Percentiles rank a stretch among this genome's conserved stretches.
Evolutionary conservation across 2,888 invertebrate species (phyloP).

Genomic region (Fragum fragum): DNA sequence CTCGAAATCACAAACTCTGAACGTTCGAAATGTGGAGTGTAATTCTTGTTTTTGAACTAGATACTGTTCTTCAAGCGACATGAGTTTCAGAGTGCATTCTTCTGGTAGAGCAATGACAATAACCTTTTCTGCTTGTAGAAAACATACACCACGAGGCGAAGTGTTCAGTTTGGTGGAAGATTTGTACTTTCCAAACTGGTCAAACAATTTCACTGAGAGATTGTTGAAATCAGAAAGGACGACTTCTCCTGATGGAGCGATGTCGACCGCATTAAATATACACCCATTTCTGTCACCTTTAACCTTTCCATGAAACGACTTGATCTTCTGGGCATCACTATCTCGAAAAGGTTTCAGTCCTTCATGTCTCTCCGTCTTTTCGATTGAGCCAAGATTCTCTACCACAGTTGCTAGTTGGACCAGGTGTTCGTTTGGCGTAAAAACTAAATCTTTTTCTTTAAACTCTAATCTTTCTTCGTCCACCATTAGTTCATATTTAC

Average conservation of each 20-base stretch:
- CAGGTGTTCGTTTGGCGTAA: conserved; percentile 60
- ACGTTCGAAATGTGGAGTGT: conserved; percentile 59
- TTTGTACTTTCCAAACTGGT: conserved; percentile 62
- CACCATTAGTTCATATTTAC: conserved; percentile 57
- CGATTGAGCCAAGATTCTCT: conserved; percentile 57
- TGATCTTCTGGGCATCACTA: conserved; percentile 62
- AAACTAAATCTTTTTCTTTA: conserved; percentile 60
- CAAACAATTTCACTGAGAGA: conserved; percentile 58
- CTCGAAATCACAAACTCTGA: conserved; percentile 52
- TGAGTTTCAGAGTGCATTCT: conserved; percentile 60
- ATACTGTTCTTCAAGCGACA: conserved; percentile 62
- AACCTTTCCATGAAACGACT: conserved; percentile 59
- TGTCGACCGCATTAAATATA: conserved; percentile 65
- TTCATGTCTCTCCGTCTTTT: conserved; percentile 54
- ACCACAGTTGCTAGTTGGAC: conserved; percentile 53
- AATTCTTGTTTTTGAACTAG: conserved; percentile 53
- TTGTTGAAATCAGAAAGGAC: conserved; percentile 67
- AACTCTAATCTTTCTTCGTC: conserved; percentile 63
- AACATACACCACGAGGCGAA: conserved; percentile 59
- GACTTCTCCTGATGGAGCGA: conserved; percentile 59
- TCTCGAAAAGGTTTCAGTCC: conserved; percentile 52
- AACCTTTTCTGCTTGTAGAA: conserved; percentile 53
- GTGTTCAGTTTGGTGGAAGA: conserved; percentile 58
- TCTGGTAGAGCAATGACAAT: conserved; percentile 64
- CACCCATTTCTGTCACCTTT: conserved; percentile 64